Percentiles rank a stretch among this genome's conserved stretches.
These are phyloP conservation scores for Leptopilina drosophilae DNA, from an alignment of 2,888 invertebrate genomes.

Conservation along the genomic window DNA sequence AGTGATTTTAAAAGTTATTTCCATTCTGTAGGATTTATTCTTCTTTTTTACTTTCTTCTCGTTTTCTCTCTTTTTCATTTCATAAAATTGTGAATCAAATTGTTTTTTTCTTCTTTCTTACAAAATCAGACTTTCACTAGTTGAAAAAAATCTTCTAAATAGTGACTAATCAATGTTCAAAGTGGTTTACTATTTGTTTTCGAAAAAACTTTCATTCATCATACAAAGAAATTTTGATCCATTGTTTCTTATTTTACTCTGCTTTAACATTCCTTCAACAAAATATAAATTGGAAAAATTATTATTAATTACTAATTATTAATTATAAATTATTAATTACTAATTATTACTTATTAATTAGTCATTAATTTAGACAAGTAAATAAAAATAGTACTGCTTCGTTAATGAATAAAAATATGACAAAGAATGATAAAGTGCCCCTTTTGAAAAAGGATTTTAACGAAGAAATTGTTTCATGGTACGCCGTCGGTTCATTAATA, in stretches of 20 bases:
- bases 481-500: constrained; percentile 4
- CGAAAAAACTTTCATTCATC: neutral
- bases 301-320: no score
- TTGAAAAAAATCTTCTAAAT: neutral
- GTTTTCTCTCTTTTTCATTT: no score
- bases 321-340: no score
- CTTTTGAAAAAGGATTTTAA: constrained; percentile 11
- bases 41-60: neutral
- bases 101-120: neutral
- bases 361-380: no score
- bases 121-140: neutral
- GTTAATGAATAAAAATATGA: constrained; percentile 9
- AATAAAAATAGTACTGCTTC: neutral
- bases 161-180: neutral
- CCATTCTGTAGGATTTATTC: neutral
- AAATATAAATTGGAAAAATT: neutral
- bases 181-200: neutral
- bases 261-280: neutral
- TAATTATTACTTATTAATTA: no score
- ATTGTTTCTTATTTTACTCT: no score
- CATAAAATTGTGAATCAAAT: neutral
- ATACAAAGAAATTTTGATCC: no score
- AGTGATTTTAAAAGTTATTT: constrained; percentile 10
- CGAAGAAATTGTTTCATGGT: constrained; percentile 4
- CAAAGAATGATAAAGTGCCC: constrained; percentile 1